These are phyloP conservation scores for Sphinx pinastri DNA, from an alignment of 2,888 invertebrate species.

Conservation along the genomic window DNA sequence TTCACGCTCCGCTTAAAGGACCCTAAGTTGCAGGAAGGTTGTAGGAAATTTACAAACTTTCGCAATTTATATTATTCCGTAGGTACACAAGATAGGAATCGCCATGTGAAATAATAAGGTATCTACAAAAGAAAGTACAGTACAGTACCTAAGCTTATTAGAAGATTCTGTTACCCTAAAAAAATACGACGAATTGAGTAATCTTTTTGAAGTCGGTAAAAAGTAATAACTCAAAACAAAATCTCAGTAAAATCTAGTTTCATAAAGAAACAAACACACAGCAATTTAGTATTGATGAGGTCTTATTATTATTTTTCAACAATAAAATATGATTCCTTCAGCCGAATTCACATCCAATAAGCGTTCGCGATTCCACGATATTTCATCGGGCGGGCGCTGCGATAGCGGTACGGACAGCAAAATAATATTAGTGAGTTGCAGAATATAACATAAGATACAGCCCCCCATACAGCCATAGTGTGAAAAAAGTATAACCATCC, in stretches of 20 bases:
- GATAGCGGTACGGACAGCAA: slow-evolving; percentile 43
- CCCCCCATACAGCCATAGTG: too few species aligned
- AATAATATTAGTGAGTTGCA: slow-evolving; percentile 30
- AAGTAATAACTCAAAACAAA: not conserved
- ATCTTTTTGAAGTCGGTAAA: not conserved
- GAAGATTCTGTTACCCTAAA: not conserved
- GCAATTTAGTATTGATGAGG: slow-evolving; percentile 16
- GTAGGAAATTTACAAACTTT: too few species aligned
- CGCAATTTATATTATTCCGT: too few species aligned
- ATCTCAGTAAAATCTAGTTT: not conserved
- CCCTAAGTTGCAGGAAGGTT: too few species aligned
- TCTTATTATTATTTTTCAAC: slow-evolving; percentile 50
- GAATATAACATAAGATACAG: too few species aligned
- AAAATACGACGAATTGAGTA: too few species aligned
- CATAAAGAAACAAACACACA: not conserved
- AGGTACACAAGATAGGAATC: too few species aligned
- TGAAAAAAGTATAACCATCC: too few species aligned
- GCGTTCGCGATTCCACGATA: slow-evolving; percentile 44
- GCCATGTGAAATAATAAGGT: too few species aligned
- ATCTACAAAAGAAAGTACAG: too few species aligned
- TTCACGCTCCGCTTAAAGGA: too few species aligned
- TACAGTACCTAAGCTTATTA: not conserved
- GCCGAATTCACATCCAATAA: slow-evolving; percentile 46
- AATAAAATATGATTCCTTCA: slow-evolving; percentile 48
- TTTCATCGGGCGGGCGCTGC: slow-evolving; percentile 37